Evolutionary conservation across 2,113 vertebrate species (phyloP).

Genomic region (Scalopus aquaticus): DNA sequence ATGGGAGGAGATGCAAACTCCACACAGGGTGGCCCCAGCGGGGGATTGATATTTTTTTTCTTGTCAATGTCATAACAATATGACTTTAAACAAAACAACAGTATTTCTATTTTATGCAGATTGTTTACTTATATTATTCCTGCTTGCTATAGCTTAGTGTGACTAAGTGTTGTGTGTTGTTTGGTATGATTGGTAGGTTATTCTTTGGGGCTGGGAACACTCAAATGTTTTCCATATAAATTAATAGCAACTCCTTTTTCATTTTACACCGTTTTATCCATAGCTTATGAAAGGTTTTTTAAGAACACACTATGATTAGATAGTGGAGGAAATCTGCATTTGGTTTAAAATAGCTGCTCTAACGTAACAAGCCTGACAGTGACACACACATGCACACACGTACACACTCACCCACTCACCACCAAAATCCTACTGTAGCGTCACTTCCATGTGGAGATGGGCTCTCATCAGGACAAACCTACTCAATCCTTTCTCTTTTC

Average conservation of each 20-base stretch:
- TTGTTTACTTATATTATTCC: background rate
- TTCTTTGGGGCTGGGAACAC: background rate
- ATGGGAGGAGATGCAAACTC: background rate
- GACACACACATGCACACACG: background rate
- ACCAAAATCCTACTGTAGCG: background rate
- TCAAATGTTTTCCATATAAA: background rate
- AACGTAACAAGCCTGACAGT: background rate
- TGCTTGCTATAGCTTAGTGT: background rate
- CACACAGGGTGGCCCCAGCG: background rate
- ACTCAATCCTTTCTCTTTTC: background rate
- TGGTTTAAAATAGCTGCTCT: background rate
- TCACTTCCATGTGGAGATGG: background rate
- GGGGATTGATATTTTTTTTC: background rate
- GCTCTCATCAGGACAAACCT: background rate
- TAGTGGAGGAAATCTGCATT: background rate
- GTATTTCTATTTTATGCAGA: background rate
- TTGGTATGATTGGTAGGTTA: background rate
- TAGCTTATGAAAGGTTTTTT: background rate
- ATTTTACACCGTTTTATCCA: background rate
- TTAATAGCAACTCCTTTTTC: background rate
- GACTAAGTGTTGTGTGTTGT: background rate
- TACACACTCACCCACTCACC: background rate
- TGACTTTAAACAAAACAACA: background rate
- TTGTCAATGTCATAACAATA: background rate
- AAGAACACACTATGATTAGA: background rate